These are phyloP conservation scores for Indicator indicator DNA, from an alignment of 2,113 vertebrate species.

Conservation along the genomic window DNA sequence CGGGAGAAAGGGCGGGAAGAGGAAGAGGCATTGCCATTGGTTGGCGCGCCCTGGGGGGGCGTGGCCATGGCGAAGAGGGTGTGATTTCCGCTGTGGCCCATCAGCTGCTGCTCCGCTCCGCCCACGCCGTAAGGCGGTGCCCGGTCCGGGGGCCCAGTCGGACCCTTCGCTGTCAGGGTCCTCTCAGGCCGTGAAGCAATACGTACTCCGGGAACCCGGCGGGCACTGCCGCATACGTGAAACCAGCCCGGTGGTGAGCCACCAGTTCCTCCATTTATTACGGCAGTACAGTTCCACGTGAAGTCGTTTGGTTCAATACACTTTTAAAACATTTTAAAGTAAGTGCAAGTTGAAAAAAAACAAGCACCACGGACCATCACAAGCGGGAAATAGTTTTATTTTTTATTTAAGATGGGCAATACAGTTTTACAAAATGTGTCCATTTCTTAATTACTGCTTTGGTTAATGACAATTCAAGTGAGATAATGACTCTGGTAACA, in stretches of 20 bases:
- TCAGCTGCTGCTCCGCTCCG: not conserved
- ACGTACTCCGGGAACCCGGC: not conserved
- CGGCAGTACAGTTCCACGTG: fast-evolving
- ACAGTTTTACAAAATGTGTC: not conserved
- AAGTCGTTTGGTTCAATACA: fast-evolving
- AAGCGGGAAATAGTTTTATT: not conserved
- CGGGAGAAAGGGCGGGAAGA: not conserved
- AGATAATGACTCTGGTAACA: not conserved
- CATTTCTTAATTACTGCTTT: not conserved
- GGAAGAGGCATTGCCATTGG: not conserved
- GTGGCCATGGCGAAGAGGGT: fast-evolving
- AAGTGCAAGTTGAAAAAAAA: not conserved
- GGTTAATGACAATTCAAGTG: not conserved
- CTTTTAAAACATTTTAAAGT: fast-evolving
- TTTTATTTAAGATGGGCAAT: not conserved
- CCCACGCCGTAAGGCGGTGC: not conserved
- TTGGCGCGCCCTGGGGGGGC: not conserved
- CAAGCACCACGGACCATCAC: fast-evolving
- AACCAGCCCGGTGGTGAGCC: too few species aligned
- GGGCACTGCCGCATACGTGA: not conserved
- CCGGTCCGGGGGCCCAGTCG: too few species aligned
- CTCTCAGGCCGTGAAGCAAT: too few species aligned
- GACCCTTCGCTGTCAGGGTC: too few species aligned
- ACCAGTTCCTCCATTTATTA: fast-evolving
- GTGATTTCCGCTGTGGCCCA: not conserved